Conservation (phyloP, 1,140 invertebrate species). For the Ceratosolen fusciceps region DNA sequence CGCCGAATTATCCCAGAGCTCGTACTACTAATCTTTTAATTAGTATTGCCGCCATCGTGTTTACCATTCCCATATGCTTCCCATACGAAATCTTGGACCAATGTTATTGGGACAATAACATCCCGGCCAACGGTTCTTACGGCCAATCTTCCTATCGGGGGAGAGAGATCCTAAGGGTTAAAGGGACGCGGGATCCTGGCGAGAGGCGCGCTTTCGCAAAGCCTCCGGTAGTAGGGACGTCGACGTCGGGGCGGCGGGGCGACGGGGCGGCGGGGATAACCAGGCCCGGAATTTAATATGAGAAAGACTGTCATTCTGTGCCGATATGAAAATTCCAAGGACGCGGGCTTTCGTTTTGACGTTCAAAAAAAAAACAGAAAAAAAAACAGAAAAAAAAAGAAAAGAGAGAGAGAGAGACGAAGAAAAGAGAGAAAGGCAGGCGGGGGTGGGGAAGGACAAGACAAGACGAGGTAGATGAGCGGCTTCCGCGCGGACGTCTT, state of each 20-base stretch:
- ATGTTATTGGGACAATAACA: too few species aligned
- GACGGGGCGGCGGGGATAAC: too few species aligned
- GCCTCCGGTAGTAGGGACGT: background rate
- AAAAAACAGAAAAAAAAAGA: too few species aligned
- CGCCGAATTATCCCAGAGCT: too few species aligned
- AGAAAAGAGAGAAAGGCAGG: background rate
- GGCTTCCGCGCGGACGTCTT: background rate
- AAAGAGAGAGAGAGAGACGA: too few species aligned
- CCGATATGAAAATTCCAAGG: slow-evolving; percentile 71
- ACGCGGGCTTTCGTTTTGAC: slow-evolving; percentile 57
- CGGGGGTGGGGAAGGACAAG: too few species aligned
- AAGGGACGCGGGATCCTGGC: background rate
- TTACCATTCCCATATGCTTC: too few species aligned
- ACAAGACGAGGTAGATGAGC: background rate
- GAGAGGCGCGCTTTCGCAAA: background rate
- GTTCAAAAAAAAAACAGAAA: too few species aligned
- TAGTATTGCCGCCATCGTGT: too few species aligned
- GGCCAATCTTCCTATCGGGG: background rate
- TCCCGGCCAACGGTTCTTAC: too few species aligned
- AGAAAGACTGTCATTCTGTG: slow-evolving; percentile 70
- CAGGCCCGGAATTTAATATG: slow-evolving; percentile 70
- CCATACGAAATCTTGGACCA: too few species aligned
- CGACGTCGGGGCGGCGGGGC: background rate
- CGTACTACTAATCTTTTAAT: too few species aligned
- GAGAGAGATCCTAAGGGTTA: slow-evolving; percentile 4